Conservation (phyloP, 2,888 invertebrate genomes). For the Pollenia amentaria region DNA sequence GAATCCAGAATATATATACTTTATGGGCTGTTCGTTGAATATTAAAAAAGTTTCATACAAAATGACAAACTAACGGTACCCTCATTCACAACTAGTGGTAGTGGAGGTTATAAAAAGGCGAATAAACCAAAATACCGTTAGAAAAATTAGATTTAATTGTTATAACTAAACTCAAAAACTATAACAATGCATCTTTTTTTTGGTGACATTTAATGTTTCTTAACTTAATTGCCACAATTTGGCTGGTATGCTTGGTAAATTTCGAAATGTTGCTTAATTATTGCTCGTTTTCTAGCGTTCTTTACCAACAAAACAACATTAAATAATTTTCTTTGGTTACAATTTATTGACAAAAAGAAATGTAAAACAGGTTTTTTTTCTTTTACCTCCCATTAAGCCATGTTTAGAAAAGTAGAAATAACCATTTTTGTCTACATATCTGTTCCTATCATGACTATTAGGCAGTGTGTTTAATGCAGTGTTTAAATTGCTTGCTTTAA, state of each 20-base stretch:
- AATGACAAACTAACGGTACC: too few relatives aligned
- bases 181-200: background rate
- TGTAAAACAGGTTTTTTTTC: slow-evolving; percentile 56
- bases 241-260: background rate
- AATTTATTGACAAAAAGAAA: background rate
- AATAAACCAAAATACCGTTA: slow-evolving; percentile 8
- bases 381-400: slow-evolving; percentile 55
- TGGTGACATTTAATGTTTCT: slow-evolving; percentile 31
- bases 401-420: slow-evolving; percentile 61
- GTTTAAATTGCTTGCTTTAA: too few relatives aligned
- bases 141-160: background rate
- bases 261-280: background rate
- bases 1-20: too few relatives aligned
- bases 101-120: too few relatives aligned
- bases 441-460: slow-evolving; percentile 6
- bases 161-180: background rate
- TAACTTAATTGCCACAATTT: slow-evolving; percentile 27
- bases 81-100: too few relatives aligned
- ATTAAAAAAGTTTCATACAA: too few relatives aligned
- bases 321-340: background rate
- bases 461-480: too few relatives aligned
- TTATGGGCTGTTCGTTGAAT: too few relatives aligned
- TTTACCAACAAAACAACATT: too few relatives aligned
- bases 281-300: background rate
- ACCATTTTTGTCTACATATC: slow-evolving; percentile 41